Percentiles rank a stretch among this genome's conserved stretches.
Conservation (phyloP, 2,888 invertebrate genomes). For the Leptinotarsa peninsularis region DNA sequence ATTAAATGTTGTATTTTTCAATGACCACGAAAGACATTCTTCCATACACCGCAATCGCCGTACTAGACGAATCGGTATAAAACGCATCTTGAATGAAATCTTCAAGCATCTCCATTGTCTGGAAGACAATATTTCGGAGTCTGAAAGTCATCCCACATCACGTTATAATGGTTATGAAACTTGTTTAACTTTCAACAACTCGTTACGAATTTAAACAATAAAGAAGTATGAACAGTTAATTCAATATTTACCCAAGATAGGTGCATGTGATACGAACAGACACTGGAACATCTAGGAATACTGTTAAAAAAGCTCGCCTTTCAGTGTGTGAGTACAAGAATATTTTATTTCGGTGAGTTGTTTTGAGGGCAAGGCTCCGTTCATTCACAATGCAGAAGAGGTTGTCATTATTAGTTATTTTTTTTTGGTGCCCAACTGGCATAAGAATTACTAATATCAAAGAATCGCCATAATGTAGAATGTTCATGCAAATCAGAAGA, state of each 20-base stretch:
- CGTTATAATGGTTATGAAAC: conserved; percentile 42
- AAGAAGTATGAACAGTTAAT: conserved; percentile 48
- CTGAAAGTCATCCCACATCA: conserved; percentile 39
- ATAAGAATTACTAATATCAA: no score
- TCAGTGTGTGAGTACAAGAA: conserved; percentile 2
- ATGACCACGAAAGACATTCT: neutral
- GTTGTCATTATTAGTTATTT: neutral
- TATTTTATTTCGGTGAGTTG: conserved; percentile 19
- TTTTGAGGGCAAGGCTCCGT: neutral
- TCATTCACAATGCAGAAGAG: neutral
- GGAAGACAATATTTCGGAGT: conserved; percentile 35
- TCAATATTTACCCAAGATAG: conserved; percentile 49
- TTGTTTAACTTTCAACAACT: conserved; percentile 48
- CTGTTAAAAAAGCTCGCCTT: conserved; percentile 37
- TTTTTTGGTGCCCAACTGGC: no score
- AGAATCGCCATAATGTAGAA: no score
- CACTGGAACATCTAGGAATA: conserved; percentile 34
- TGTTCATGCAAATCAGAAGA: no score
- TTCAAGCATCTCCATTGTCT: conserved; percentile 18
- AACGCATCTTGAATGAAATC: conserved; percentile 9
- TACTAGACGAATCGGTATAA: neutral
- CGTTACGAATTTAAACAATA: conserved; percentile 49
- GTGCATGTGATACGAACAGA: conserved; percentile 44
- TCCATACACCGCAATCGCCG: neutral
- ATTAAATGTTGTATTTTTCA: neutral